Base-by-base conservation (phyloP, 92 coral and sea anemone species). In the Epizoanthus scotinus region DNA sequence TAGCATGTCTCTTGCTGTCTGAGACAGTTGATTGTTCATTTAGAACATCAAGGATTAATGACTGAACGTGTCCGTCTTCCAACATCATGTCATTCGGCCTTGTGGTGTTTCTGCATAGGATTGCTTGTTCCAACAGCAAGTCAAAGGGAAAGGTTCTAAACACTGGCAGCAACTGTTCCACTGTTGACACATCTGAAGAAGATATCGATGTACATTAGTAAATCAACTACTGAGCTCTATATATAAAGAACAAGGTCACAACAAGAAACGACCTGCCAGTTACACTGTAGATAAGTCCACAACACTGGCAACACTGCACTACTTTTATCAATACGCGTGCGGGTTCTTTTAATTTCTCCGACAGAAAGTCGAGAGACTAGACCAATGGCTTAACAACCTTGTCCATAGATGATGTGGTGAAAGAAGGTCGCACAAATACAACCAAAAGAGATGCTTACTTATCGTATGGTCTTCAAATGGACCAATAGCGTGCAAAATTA, bases 131-230 rank as follows among this genome's bases (percentile, higher is more conserved):
- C 63, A 89, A 25, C 1, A 91, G 83, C 52, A 50, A 31, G 63
- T 79, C 34, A 70, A 91, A 89, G 17, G 93, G 97, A 29, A 91
- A 81, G 22, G 15, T 61, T 70, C 79, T 88, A 12, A 87, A 59
- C 21, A 91, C 63, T 25, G 83, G 82, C 5, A 81, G 63, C 18
- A 84, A 34, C 52, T 44, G 69, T 22, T 84, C 92, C 3, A 57
- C 49, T 4, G 42, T 26, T 29, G 63, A 6, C 19, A 40, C 24
- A n/a, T 71, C 90, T 87, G 52, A 17, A 67, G 12, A 21, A 8
- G 38, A 62, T 36, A n/a, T 12, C 25, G 2, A 5, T 18, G 50
- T 12, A 18, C 20, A 77, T 14, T 6, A 19, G 17, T 38, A 8
- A 20, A 15, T 0, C 8, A 17, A 8, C 14, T n/a, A 4, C 3